These are phyloP conservation scores for Halesus radiatus DNA, from an alignment of 1,140 invertebrate genomes.

Conservation along the genomic window DNA sequence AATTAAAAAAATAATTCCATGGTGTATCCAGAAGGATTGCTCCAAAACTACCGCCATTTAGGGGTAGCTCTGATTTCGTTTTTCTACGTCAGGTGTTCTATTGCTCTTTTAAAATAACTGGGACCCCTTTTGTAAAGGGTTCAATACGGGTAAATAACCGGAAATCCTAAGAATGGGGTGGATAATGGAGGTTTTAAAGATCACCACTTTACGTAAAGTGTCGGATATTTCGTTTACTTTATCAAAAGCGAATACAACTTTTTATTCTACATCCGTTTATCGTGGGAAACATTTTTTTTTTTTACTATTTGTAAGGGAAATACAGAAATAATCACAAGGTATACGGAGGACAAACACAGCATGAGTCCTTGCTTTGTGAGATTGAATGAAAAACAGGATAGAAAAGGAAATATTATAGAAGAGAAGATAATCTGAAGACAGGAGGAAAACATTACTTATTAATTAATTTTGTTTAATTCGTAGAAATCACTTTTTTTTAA, in stretches of 20 bases:
- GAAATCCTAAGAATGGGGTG: background rate
- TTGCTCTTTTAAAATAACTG: background rate
- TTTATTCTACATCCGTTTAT: conserved; percentile 10
- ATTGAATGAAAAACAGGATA: no score
- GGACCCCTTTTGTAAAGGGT: conserved; percentile 6
- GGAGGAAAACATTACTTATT: no score
- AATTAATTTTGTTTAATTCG: no score
- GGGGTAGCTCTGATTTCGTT: conserved; percentile 19
- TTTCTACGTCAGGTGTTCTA: conserved; percentile 28
- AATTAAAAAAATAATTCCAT: background rate
- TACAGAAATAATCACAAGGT: no score
- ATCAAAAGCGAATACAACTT: conserved; percentile 19
- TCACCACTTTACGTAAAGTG: conserved; percentile 15
- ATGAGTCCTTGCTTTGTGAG: no score
- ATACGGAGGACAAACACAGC: no score
- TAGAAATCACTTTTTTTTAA: no score
- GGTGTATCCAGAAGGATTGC: background rate
- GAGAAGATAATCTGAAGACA: no score
- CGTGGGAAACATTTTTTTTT: conserved; percentile 13
- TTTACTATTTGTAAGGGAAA: background rate
- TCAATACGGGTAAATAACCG: conserved; percentile 9
- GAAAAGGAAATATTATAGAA: no score
- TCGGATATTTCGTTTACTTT: conserved; percentile 24
- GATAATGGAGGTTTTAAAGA: conserved; percentile 5
- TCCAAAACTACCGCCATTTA: conserved; percentile 15